These are phyloP conservation scores for Siniperca undulata DNA, from an alignment of 2,797 vertebrate genomes.

Conservation along the genomic window DNA sequence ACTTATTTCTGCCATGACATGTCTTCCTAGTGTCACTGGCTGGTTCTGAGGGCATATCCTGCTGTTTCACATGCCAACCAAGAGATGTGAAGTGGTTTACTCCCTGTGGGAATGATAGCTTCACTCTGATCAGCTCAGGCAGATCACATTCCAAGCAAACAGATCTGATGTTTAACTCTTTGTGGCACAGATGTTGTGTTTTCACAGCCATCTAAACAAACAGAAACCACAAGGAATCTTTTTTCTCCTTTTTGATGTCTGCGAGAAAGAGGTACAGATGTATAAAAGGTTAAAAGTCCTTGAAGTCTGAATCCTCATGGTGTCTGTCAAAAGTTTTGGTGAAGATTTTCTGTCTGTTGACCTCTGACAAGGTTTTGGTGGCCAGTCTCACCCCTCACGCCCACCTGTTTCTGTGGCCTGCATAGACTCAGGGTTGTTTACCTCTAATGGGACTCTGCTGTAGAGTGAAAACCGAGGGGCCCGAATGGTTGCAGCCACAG, in stretches of 20 bases:
- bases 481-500: conserved; percentile 75
- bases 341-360: conserved; percentile 41
- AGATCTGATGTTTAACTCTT: conserved; percentile 68
- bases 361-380: conserved; percentile 50
- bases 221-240: conserved; percentile 38
- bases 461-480: conserved; percentile 70
- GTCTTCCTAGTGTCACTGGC: conserved; percentile 33
- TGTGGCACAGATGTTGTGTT: conserved; percentile 41
- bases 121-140: conserved; percentile 48
- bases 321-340: conserved; percentile 13
- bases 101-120: conserved; percentile 54
- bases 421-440: conserved; percentile 70
- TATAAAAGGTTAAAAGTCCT: conserved; percentile 13
- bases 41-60: conserved; percentile 2
- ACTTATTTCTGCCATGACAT: conserved; percentile 59
- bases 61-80: conserved; percentile 46
- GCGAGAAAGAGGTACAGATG: conserved; percentile 48
- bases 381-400: conserved; percentile 56
- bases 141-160: conserved; percentile 49
- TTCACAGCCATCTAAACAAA: conserved; percentile 67
- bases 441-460: conserved; percentile 70
- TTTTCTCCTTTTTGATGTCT: conserved; percentile 43
- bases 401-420: conserved; percentile 77
- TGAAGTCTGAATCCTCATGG: neutral
- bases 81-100: conserved; percentile 42